A percentile compares a stretch with the other conserved stretches of the same genome.
These are phyloP conservation scores for Hippopotamus amphibius DNA, from an alignment of 2,113 vertebrate genomes.

Conservation along the genomic window DNA sequence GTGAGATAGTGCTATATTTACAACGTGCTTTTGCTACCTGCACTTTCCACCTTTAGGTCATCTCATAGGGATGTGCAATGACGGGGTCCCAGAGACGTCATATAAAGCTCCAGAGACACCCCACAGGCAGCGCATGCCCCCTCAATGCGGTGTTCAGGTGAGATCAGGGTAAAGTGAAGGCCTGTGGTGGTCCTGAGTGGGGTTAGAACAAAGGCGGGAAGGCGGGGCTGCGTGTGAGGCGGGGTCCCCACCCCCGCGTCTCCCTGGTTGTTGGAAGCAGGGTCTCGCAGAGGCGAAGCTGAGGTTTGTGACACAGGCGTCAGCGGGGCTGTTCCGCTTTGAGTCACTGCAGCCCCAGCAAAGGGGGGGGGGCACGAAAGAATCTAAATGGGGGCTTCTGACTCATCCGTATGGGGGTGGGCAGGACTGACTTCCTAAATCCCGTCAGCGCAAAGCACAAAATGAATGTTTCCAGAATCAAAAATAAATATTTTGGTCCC, in stretches of 20 bases:
- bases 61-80: background rate
- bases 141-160: background rate
- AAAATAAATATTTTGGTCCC: background rate
- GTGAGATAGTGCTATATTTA: background rate
- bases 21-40: background rate
- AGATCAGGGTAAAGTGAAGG: background rate
- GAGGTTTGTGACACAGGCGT: background rate
- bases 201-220: background rate
- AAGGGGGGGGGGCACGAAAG: background rate
- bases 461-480: background rate
- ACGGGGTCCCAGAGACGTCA: background rate
- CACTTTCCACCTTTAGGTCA: background rate
- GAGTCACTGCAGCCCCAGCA: background rate
- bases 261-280: background rate
- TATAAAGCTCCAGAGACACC: background rate
- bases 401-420: background rate
- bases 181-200: fast-evolving
- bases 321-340: background rate
- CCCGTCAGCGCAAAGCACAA: background rate
- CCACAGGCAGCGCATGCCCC: fast-evolving
- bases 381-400: background rate
- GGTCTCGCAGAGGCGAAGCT: no score
- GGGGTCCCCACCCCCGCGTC: fast-evolving
- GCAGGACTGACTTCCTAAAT: background rate
- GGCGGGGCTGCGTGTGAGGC: background rate